Evolutionary conservation across 1,140 invertebrate genomes (phyloP).

Genomic region (Mizuhopecten yessoensis): DNA sequence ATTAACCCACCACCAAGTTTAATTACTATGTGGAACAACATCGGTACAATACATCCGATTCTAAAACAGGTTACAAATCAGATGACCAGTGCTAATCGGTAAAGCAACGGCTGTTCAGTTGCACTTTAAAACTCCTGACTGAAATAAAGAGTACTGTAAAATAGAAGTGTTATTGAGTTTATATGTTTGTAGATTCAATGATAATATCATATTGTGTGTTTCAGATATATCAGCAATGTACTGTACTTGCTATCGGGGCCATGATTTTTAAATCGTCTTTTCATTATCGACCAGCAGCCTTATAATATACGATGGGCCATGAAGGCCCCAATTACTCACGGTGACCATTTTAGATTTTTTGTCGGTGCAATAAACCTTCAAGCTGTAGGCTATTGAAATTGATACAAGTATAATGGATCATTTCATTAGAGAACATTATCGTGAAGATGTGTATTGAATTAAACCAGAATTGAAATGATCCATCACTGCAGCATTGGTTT

Average conservation of each 20-base stretch:
- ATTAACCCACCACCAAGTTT: too few species aligned
- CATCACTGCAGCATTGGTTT: background rate
- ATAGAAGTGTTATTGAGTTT: background rate
- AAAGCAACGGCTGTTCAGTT: background rate
- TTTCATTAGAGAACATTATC: conserved; percentile 21
- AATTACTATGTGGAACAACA: too few species aligned
- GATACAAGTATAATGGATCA: background rate
- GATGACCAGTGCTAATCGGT: background rate
- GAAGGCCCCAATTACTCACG: background rate
- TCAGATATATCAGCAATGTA: background rate
- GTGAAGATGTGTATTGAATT: conserved; percentile 2
- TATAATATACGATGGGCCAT: background rate
- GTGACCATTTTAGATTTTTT: background rate
- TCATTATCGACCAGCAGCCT: background rate
- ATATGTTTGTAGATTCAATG: background rate
- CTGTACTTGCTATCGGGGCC: background rate
- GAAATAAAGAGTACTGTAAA: background rate
- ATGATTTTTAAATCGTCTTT: background rate
- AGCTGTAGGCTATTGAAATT: conserved; percentile 9
- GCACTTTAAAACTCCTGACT: background rate
- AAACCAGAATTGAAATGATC: conserved; percentile 1
- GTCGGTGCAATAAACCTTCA: background rate
- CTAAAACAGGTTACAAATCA: too few species aligned
- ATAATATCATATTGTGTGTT: background rate
- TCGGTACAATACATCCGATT: too few species aligned